Evolutionary conservation across 2,888 invertebrate species (phyloP), one percentile per base, ranked within the genome.

Genomic region (Scaptomyza caliginosa): DNA sequence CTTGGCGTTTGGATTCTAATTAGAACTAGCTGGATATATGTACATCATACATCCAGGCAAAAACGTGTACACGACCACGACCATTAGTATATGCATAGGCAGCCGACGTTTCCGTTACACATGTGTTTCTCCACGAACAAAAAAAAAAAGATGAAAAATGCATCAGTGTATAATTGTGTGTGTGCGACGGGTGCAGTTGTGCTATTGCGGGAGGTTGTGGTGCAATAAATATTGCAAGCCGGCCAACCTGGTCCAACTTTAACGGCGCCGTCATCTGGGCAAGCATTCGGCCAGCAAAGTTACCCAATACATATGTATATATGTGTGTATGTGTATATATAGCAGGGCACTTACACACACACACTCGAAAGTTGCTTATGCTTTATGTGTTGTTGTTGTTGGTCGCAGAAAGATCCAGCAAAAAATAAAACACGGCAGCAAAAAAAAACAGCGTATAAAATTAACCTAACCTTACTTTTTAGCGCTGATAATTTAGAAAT

Each of bases 401-500:
- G 77, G 73, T 74, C 83, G 63, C 85, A 85, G 83, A 83, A 83
- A 83, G 85, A 83, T 83, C 83, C 83, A 81, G 81, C 81, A 81
- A 86, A 81, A 80, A 81, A 81, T 68, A 64, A 86, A 80, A 79
- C 75, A 68, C 58, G 79, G 76, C 58, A 71, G 50, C 62, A 62
- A 67, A 69, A 55, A 51, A 77, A 74, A 73, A n/a, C n/a, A 84
- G 60, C 82, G 77, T 83, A 81, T 81, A 86, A 83, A 83, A 64
- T 81, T 77, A 86, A 83, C 83, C 85, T 83, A 83, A 83, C 83
- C 83, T 85, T 85, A 83, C 83, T 83, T 83, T 73, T 80, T 78
- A 67, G 40, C 67, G 82, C 77, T 85, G 85, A 85, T 85, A 83
- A 83, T 85, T 85, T 77, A 83, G 77, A 80, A 80, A 80, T 80